Evolutionary conservation across 2,888 invertebrate species (phyloP).

Genomic region (Drosophila borealis): DNA sequence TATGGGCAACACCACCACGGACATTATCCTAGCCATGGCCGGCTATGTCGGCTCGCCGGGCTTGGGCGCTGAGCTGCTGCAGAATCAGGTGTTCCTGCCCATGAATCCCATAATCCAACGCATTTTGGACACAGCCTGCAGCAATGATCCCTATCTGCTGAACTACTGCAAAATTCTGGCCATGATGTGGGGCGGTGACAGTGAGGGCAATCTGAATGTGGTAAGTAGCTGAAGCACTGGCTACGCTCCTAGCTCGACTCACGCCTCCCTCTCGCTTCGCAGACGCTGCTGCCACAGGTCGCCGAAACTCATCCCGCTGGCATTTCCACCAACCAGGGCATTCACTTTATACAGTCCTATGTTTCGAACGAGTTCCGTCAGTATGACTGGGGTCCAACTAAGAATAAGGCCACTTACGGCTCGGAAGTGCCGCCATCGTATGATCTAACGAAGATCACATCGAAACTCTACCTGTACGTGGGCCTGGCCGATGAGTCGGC

Average conservation of each 20-base stretch:
- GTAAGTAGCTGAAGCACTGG: conserved; percentile 41
- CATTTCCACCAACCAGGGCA: conserved; percentile 78
- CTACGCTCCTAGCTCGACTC: background rate
- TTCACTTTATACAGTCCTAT: conserved; percentile 73
- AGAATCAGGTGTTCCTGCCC: conserved; percentile 86
- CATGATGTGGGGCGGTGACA: conserved; percentile 72
- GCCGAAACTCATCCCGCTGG: conserved; percentile 81
- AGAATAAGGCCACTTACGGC: conserved; percentile 63
- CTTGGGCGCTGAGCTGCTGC: conserved; percentile 51
- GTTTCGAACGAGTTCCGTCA: conserved; percentile 67
- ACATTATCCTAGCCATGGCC: conserved; percentile 84
- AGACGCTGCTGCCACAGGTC: conserved; percentile 74
- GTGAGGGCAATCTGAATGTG: conserved; percentile 69
- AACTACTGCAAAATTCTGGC: conserved; percentile 69
- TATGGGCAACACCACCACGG: conserved; percentile 86
- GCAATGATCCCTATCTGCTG: conserved; percentile 58
- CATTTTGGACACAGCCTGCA: conserved; percentile 69
- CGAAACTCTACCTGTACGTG: conserved; percentile 69
- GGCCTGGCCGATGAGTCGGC: conserved; percentile 72
- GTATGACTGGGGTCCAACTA: conserved; percentile 72
- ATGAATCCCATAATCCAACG: conserved; percentile 70
- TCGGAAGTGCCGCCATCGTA: conserved; percentile 69
- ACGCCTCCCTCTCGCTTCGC: background rate
- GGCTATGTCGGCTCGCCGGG: conserved; percentile 75
- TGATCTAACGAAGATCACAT: conserved; percentile 65